Conservation (phyloP, 2,797 vertebrate species). For the Halcyon badia region DNA sequence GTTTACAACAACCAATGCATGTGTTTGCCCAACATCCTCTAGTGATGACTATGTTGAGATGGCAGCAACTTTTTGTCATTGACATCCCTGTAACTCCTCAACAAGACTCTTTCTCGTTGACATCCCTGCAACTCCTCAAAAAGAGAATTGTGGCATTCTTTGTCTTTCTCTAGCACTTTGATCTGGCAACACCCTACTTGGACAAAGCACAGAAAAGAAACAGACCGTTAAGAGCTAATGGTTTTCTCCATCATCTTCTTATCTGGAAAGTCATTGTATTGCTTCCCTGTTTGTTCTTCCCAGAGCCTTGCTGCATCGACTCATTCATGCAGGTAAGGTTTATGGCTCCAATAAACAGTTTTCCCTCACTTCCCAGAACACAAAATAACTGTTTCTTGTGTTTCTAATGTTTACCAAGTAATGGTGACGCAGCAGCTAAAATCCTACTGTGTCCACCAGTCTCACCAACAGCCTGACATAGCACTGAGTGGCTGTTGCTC, state of each 20-base stretch:
- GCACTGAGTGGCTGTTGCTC: not conserved
- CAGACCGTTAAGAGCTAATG: not conserved
- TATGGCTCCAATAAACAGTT: not conserved
- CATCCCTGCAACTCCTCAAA: not conserved
- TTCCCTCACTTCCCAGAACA: not conserved
- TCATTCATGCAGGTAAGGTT: not conserved
- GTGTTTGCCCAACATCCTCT: rapidly evolving
- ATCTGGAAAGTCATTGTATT: not conserved
- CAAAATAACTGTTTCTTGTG: not conserved
- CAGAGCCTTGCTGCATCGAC: not conserved
- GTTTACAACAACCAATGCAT: not conserved
- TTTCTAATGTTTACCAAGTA: not conserved
- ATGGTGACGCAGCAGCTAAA: not conserved
- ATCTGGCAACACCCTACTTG: not conserved
- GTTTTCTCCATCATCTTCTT: not conserved
- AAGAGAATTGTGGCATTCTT: not conserved
- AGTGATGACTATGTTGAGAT: not conserved
- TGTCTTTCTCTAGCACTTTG: not conserved
- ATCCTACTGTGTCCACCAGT: not conserved
- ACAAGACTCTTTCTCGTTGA: not conserved
- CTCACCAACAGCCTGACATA: not conserved
- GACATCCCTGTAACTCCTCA: not conserved
- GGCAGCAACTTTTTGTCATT: not conserved
- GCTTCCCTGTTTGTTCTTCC: constrained; percentile 50
- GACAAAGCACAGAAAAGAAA: not conserved